Evolutionary conservation across 2,797 vertebrate genomes (phyloP).

Genomic region (Sebastes itinus): DNA sequence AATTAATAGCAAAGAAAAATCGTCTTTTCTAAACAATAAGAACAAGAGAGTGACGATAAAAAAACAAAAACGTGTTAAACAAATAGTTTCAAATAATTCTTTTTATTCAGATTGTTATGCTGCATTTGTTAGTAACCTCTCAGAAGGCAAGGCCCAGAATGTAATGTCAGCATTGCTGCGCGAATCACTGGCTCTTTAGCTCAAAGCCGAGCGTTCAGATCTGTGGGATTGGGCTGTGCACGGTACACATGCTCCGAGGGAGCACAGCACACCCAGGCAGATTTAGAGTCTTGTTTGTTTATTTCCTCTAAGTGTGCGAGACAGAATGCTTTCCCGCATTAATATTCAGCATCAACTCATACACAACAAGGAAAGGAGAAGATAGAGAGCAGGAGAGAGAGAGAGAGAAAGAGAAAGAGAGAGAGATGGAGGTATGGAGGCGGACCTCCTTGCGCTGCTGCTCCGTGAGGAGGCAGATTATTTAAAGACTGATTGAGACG

Average conservation of each 20-base stretch:
- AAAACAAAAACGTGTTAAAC: conserved; percentile 9
- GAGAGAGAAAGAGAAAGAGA: conserved; percentile 31
- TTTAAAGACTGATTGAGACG: conserved; percentile 89
- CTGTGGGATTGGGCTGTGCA: conserved; percentile 52
- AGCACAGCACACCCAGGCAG: conserved; percentile 55
- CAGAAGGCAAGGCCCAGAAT: conserved; percentile 42
- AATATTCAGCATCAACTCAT: conserved; percentile 79
- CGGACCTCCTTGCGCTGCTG: conserved; percentile 69
- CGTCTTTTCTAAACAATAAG: background rate
- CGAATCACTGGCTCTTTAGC: conserved; percentile 48
- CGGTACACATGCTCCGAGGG: conserved; percentile 54
- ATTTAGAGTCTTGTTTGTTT: conserved; percentile 77
- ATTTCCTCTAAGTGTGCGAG: conserved; percentile 71
- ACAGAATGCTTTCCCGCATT: conserved; percentile 74
- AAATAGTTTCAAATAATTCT: conserved; percentile 42
- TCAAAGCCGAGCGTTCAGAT: conserved; percentile 54
- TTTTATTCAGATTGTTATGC: conserved; percentile 17
- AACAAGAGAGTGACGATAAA: background rate
- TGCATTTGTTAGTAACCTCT: conserved; percentile 37
- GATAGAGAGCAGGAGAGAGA: conserved; percentile 48
- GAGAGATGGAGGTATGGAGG: conserved; percentile 69
- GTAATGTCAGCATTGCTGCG: conserved; percentile 57
- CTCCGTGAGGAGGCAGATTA: conserved; percentile 82
- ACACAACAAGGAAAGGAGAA: conserved; percentile 57
- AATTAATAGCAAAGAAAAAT: background rate